Evolutionary conservation across 2,797 vertebrate genomes (phyloP), one percentile per base, ranked within the genome.

Genomic region (Molossus molossus): DNA sequence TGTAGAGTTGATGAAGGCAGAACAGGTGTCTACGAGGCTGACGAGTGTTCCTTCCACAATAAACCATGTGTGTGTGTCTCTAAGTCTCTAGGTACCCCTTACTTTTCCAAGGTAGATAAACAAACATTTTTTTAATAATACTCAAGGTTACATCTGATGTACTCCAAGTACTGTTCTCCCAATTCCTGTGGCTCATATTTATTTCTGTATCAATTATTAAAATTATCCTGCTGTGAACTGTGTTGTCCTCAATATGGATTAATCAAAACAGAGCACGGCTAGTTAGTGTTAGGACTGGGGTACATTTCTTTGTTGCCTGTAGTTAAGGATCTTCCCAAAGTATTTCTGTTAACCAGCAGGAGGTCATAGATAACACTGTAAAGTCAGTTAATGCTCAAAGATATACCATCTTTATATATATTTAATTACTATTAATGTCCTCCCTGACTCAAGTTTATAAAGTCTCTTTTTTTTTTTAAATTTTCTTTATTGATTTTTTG

Each of bases 181-280:
- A 62, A 20, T 15, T n/a, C 69, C 81, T 53, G 45, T 17, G 75
- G 33, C 37, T 57, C 18, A 7, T 69, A 37, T 90, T 95, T 76
- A 75, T 53, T 92, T 76, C 55, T 85, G 14, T 62, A 62, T 25
- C 53, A 37, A 7, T 87, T 79, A 65, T 58, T 93, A 25, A 70
- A 86, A 53, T 76, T 81, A 70, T 27, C 77, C 14, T 45, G 29
- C 18, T 58, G 17, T 64, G 76, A 70, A 55, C 48, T 4, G 6
- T 48, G 3, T 29, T 69, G 64, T 90, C 33, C 45, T 80, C 72
- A 48, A 27, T 62, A 48, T 15, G n/a, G 27, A 58, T 64, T 90
- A 58, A 76, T 87, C 53, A 84, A 92, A 95, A 64, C 62, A 86
- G 87, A 92, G 86, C 20, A 58, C 27, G 18, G n/a, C 50, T 90